Evolutionary conservation across 2,113 vertebrate genomes (phyloP).

Genomic region (Proterorhinus semilunaris): DNA sequence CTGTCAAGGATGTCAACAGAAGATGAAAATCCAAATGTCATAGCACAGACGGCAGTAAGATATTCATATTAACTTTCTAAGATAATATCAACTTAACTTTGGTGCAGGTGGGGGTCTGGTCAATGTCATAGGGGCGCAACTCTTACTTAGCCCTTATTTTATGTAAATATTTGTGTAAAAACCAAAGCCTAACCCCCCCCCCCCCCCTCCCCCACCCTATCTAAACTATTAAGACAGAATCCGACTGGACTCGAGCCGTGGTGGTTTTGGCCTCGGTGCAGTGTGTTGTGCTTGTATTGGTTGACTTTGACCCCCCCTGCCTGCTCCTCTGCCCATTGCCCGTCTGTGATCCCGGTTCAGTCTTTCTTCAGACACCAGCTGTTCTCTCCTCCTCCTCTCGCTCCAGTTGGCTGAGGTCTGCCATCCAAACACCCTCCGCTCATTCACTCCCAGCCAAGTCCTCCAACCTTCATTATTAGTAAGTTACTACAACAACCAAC

Average conservation of each 20-base stretch:
- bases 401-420: conserved; percentile 35
- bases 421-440: conserved; percentile 26
- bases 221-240: background rate
- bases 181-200: too few relatives aligned
- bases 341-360: conserved; percentile 12
- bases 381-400: conserved; percentile 29
- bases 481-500: conserved; percentile 30
- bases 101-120: too few relatives aligned
- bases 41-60: background rate
- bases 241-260: background rate
- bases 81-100: too few relatives aligned
- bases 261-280: background rate
- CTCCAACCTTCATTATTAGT: conserved; percentile 37
- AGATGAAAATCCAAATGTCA: background rate
- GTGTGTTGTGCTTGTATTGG: background rate
- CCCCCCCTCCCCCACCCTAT: too few relatives aligned
- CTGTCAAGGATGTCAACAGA: background rate
- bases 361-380: conserved; percentile 44
- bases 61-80: background rate
- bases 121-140: too few relatives aligned
- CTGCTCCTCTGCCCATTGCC: conserved; percentile 6
- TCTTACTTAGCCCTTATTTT: too few relatives aligned
- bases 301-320: conserved; percentile 11
- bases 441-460: conserved; percentile 40
- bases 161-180: too few relatives aligned